Evolutionary conservation across 2,797 vertebrate genomes (phyloP).

Genomic region (Thunnus albacares): DNA sequence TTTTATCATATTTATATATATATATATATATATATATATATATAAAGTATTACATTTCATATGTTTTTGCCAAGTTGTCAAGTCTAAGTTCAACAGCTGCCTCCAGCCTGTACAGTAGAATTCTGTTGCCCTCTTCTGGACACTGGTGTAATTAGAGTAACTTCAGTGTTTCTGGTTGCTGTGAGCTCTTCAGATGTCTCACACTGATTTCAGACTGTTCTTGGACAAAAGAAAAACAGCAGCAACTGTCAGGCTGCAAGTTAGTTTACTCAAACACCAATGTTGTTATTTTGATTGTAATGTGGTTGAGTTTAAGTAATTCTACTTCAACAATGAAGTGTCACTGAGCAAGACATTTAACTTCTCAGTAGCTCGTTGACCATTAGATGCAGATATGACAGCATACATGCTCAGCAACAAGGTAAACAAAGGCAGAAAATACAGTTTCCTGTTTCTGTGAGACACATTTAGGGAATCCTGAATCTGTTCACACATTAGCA

Average conservation of each 20-base stretch:
- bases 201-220: neutral
- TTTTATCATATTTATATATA: too few species aligned
- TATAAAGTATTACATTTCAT: too few species aligned
- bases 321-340: neutral
- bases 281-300: neutral
- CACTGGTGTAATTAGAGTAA: neutral
- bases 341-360: neutral
- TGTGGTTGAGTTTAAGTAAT: neutral
- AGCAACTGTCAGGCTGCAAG: neutral
- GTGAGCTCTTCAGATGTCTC: neutral
- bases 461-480: neutral
- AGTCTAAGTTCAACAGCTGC: neutral
- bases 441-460: neutral
- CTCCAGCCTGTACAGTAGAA: neutral
- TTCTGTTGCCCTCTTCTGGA: slow-evolving; percentile 26
- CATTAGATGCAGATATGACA: neutral
- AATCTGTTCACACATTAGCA: neutral
- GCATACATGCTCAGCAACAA: neutral
- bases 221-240: neutral
- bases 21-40: too few species aligned
- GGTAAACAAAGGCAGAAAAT: neutral
- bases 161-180: neutral
- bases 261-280: neutral
- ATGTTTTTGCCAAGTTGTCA: neutral
- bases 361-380: neutral